These are phyloP conservation scores for Caenorhabditis macrosperma DNA, from an alignment of 2,888 invertebrate genomes.

Conservation along the genomic window DNA sequence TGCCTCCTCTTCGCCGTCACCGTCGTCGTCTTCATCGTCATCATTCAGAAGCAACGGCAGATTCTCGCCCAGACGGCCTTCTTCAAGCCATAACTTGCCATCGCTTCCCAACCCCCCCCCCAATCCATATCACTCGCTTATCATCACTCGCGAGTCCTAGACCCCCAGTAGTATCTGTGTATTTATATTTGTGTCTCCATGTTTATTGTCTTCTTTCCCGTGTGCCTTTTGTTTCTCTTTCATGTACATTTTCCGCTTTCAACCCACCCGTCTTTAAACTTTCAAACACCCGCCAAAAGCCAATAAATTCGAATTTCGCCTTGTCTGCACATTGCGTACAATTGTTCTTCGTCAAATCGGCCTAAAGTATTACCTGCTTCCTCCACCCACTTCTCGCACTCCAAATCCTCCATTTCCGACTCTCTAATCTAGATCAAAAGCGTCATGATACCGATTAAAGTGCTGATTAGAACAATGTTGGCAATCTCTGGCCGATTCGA, in stretches of 20 bases:
- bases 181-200: constrained; percentile 33
- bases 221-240: constrained; percentile 6
- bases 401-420: constrained; percentile 17
- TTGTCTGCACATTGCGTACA: background rate
- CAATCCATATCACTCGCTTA: constrained; percentile 32
- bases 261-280: background rate
- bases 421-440: background rate
- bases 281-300: background rate
- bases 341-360: constrained; percentile 40
- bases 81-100: constrained; percentile 56
- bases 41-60: constrained; percentile 61
- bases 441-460: constrained; percentile 9
- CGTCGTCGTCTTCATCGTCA: constrained; percentile 52
- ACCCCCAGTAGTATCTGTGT: background rate
- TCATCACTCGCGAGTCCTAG: background rate
- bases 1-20: constrained; percentile 49
- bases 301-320: background rate
- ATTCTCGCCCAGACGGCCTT: constrained; percentile 58
- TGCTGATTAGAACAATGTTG: background rate
- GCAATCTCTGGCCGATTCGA: constrained; percentile 1
- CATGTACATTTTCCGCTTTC: constrained; percentile 31
- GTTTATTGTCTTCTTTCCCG: constrained; percentile 1
- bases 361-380: constrained; percentile 33
- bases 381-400: background rate
- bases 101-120: background rate